Conservation (phyloP, 1,140 invertebrate genomes). For the Drosophila sulfurigaster region DNA sequence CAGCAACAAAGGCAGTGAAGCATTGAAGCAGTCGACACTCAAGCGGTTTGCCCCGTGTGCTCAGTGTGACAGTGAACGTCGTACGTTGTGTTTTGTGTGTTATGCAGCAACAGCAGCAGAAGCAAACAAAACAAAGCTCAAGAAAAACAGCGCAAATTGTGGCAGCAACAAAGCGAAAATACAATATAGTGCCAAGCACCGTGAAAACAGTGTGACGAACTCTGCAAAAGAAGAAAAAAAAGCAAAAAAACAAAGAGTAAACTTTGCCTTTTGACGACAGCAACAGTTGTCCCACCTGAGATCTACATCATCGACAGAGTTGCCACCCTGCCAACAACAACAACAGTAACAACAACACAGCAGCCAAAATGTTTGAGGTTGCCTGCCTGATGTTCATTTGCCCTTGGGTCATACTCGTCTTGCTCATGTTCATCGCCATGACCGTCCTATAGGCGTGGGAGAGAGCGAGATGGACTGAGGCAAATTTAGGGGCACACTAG, state of each 20-base stretch:
- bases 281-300: constrained; percentile 26
- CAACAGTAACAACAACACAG: background rate
- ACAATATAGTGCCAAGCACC: constrained; percentile 9
- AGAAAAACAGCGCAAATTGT: constrained; percentile 25
- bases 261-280: background rate
- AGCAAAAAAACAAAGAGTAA: constrained; percentile 2
- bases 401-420: constrained; percentile 78
- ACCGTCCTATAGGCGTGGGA: constrained; percentile 65
- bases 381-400: constrained; percentile 83
- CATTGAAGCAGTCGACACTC: constrained; percentile 26
- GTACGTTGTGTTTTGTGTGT: constrained; percentile 62
- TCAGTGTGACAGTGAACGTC: constrained; percentile 75
- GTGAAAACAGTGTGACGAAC: constrained; percentile 26
- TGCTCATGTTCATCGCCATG: constrained; percentile 82
- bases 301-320: constrained; percentile 33
- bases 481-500: constrained; percentile 65
- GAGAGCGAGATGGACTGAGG: constrained; percentile 6
- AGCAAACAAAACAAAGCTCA: constrained; percentile 27
- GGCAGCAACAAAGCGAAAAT: constrained; percentile 24
- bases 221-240: constrained; percentile 5
- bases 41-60: constrained; percentile 21
- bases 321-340: constrained; percentile 4
- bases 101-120: constrained; percentile 43
- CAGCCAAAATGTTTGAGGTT: constrained; percentile 74
- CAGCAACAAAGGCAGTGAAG: constrained; percentile 22